Evolutionary conservation across 1,140 invertebrate species (phyloP).

Genomic region (Pemphigus obesinymphae): DNA sequence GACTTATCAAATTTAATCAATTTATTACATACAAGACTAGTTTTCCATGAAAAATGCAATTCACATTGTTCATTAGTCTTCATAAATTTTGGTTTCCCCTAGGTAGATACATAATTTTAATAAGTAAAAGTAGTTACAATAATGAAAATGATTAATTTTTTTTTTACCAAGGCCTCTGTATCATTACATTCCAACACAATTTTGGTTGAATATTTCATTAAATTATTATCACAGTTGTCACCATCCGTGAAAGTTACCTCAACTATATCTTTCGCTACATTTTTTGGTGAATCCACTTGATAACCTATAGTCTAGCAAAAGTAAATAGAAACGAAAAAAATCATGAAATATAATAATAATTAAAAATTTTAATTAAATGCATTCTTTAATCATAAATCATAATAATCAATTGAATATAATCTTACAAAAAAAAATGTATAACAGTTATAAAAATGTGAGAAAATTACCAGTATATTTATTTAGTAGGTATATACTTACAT

Average conservation of each 20-base stretch:
- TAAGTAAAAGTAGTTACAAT: not conserved
- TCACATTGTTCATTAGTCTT: not conserved
- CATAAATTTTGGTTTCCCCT: not conserved
- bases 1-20: not conserved
- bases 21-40: slow-evolving; percentile 12
- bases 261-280: too few relatives aligned
- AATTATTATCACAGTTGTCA: not conserved
- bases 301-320: slow-evolving; percentile 5
- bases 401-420: not conserved
- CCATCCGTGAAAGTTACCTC: not conserved
- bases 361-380: not conserved
- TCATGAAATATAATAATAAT: not conserved
- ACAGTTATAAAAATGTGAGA: not conserved
- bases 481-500: not conserved
- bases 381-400: not conserved
- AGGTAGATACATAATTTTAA: not conserved
- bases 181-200: not conserved
- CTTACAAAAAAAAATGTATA: not conserved
- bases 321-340: not conserved
- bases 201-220: not conserved
- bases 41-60: slow-evolving; percentile 5
- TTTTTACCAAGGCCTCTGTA: not conserved
- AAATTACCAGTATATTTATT: not conserved
- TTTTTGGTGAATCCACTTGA: not conserved
- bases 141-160: not conserved